phyloP scores from a whole-genome alignment of 2,888 invertebrate genomes.

The Plebejus argus region DNA sequence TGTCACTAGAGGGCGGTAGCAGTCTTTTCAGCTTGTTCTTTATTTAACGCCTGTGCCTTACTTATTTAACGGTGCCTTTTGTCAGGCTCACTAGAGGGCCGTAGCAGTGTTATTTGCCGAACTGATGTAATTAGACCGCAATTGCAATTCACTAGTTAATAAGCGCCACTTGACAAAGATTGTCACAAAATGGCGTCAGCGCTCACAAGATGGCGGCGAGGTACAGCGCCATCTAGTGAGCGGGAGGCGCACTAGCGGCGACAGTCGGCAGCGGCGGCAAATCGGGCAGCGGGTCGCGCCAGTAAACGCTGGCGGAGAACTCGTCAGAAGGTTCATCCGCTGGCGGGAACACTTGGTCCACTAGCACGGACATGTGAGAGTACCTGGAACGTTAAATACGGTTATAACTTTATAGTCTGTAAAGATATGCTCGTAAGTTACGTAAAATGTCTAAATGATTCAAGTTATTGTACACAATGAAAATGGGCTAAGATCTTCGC shows the following conservation, averaged over 20 bases:
- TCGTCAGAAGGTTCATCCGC: constrained; percentile 83
- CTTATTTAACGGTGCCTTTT: not conserved
- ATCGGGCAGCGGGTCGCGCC: constrained; percentile 91
- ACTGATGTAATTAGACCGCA: not conserved
- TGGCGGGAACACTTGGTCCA: constrained; percentile 97
- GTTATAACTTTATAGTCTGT: not conserved
- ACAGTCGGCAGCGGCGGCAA: constrained; percentile 46
- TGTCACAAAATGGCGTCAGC: not conserved
- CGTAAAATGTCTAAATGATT: not conserved
- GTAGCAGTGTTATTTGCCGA: not conserved
- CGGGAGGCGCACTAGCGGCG: constrained; percentile 8
- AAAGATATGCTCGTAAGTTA: not conserved
- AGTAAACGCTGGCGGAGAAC: constrained; percentile 94
- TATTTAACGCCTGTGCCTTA: not conserved
- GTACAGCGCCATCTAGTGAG: not conserved
- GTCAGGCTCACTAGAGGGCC: not conserved
- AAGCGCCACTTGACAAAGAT: not conserved
- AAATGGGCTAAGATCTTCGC: not conserved
- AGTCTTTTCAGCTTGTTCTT: not conserved
- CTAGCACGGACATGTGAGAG: constrained; percentile 95
- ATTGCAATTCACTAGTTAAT: not conserved
- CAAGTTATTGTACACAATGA: not conserved
- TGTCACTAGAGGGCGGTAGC: constrained; percentile 5
- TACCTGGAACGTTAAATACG: constrained; percentile 83
- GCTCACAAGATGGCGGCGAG: not conserved